Evolutionary conservation across 2,888 invertebrate species (phyloP).

Genomic region (Epirrhoe tristata): DNA sequence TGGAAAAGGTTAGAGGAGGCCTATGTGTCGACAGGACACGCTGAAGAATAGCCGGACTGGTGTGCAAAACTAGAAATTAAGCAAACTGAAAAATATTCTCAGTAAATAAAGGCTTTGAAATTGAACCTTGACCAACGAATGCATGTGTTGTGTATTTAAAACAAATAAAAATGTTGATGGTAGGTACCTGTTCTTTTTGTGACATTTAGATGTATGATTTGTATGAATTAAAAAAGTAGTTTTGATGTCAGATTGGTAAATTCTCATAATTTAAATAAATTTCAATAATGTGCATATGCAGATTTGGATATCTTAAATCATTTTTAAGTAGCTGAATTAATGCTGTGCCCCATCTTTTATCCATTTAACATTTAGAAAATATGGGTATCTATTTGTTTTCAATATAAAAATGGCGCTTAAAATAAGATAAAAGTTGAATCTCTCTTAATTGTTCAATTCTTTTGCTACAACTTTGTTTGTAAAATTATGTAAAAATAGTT

Average conservation of each 20-base stretch:
- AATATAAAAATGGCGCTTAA: neutral
- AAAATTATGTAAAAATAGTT: neutral
- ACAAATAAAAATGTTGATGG: slow-evolving; percentile 1
- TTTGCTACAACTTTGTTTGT: neutral
- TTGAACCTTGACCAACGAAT: too few species aligned
- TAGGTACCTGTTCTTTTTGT: slow-evolving; percentile 9
- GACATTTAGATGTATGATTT: slow-evolving; percentile 26
- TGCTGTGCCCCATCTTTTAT: slow-evolving; percentile 2
- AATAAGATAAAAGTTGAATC: neutral
- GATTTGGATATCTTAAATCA: slow-evolving; percentile 17
- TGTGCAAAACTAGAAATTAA: too few species aligned
- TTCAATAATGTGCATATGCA: slow-evolving; percentile 26
- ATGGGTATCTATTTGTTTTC: neutral
- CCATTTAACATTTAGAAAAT: slow-evolving; percentile 28
- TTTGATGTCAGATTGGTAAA: slow-evolving; percentile 12
- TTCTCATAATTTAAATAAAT: slow-evolving; percentile 21
- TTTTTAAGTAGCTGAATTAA: slow-evolving; percentile 19
- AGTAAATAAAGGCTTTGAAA: too few species aligned
- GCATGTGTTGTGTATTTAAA: too few species aligned
- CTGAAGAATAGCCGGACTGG: too few species aligned
- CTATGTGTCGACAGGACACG: too few species aligned
- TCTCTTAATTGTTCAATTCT: slow-evolving; percentile 5
- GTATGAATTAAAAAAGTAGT: neutral
- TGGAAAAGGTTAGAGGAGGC: too few species aligned
- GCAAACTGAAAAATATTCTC: too few species aligned